Base-by-base conservation (phyloP, 2,888 invertebrate genomes). In the Apamea anceps region DNA sequence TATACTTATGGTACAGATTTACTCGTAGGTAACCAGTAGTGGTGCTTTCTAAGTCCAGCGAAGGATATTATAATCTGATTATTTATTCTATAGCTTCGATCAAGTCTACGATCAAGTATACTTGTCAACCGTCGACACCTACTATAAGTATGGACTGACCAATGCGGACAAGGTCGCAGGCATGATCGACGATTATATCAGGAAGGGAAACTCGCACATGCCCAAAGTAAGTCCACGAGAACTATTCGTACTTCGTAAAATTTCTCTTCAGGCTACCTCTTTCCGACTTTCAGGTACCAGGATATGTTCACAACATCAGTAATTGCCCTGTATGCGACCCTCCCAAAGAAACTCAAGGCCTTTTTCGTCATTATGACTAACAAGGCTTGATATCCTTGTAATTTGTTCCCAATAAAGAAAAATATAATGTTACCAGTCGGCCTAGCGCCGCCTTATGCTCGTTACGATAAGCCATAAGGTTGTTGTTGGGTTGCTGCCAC, bases 71-170 rank as follows among this genome's bases (percentile, higher is more conserved):
- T 21, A 3, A 54, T 70, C 15, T 42, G 42, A 42, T 54, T 8
- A 54, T 60, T 60, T 57, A 57, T 60, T 68, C n/a, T 6, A 28
- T 78, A 87, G 87, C 13, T 77, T 77, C 37, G 72, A 85, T 8
- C 8, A 70, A 57, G 7, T 75, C 21, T 87, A 84, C 74, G 87
- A 85, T 7, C 32, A 62, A 42, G 13, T 66, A 6, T 85, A 87
- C 51, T 8, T 5, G 4, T 1, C 65, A 66, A 80, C 75, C 10
- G 77, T 85, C 7, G 74, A 85, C 0, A 32, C 25, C 21, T 70
- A 80, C 62, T 85, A 75, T 63, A 51, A 48, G 15, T 75, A 68
- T 63, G 85, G 76, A 18, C 15, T 84, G 28, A 15, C 1, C 10
- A 75, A 87, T 32, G 68, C 80, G 4, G 80, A 84, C 0, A 87